These are phyloP conservation scores for Lamellibrachia columna DNA, from an alignment of 2,888 invertebrate species.

Conservation along the genomic window DNA sequence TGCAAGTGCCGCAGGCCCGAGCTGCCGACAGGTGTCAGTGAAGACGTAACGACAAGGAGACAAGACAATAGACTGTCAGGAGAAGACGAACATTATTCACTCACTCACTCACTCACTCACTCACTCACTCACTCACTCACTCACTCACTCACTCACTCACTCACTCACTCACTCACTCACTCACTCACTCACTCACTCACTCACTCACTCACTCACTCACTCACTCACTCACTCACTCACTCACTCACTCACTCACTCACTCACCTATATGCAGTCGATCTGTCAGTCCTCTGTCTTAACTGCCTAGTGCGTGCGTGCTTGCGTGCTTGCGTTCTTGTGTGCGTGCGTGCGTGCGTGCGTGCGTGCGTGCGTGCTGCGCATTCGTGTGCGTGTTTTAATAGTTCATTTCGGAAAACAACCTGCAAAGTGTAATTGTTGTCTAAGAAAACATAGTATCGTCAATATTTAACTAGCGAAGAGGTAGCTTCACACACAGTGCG, in stretches of 20 bases:
- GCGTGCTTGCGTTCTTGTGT: no score
- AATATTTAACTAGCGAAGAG: no score
- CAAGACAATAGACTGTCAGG: not conserved
- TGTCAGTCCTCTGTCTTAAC: no score
- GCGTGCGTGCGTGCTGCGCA: not conserved
- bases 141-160: slow-evolving; percentile 19
- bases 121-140: slow-evolving; percentile 19
- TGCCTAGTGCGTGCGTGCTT: no score
- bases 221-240: slow-evolving; percentile 19
- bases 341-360: no score
- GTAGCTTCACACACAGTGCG: no score
- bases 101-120: slow-evolving; percentile 19
- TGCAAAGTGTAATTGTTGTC: not conserved
- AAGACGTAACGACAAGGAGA: not conserved
- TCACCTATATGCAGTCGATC: not conserved
- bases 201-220: slow-evolving; percentile 19
- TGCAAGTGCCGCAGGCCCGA: not conserved
- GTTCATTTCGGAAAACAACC: not conserved
- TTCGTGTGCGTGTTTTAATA: not conserved
- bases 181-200: slow-evolving; percentile 19
- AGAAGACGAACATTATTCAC: not conserved
- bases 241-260: slow-evolving; percentile 19
- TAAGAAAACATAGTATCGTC: no score
- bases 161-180: slow-evolving; percentile 19
- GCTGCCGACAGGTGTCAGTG: not conserved